A percentile compares a stretch with the other conserved stretches of the same genome.
Conservation (phyloP, 2,797 vertebrate genomes). For the Liasis olivaceus region DNA sequence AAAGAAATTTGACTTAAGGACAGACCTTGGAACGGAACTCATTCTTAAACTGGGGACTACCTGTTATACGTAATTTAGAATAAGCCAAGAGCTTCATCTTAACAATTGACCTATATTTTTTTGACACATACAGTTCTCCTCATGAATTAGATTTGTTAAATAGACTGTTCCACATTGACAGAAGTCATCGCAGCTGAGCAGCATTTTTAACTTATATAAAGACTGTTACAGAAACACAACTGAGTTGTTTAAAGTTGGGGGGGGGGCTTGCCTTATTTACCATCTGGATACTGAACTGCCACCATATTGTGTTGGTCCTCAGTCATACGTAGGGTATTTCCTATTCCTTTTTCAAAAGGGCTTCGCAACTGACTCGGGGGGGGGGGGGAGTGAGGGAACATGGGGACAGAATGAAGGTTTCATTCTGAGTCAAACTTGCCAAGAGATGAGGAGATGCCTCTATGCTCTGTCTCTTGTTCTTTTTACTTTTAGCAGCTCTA, state of each 20-base stretch:
- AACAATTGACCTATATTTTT: no score
- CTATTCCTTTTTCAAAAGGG: background rate
- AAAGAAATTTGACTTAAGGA: no score
- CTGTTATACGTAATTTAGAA: background rate
- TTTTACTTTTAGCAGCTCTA: no score
- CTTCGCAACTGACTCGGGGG: background rate
- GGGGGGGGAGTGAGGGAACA: background rate
- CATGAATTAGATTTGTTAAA: conserved; percentile 44
- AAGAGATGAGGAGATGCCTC: no score
- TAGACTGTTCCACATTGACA: conserved; percentile 48
- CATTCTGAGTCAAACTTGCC: no score
- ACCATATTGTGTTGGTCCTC: background rate
- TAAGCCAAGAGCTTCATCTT: background rate
- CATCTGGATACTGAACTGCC: conserved; percentile 2
- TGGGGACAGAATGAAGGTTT: no score
- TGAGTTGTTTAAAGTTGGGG: conserved; percentile 40
- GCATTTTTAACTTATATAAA: conserved; percentile 25
- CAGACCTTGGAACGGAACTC: no score
- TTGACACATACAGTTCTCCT: conserved; percentile 15
- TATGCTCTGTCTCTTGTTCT: no score
- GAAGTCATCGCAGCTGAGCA: conserved; percentile 31
- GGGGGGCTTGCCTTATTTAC: conserved; percentile 20
- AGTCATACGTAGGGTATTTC: background rate
- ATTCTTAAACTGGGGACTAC: conserved; percentile 4
- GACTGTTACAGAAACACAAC: conserved; percentile 24